These are phyloP conservation scores for Anguilla megastoma DNA, from an alignment of 2,797 vertebrate species.

Conservation along the genomic window DNA sequence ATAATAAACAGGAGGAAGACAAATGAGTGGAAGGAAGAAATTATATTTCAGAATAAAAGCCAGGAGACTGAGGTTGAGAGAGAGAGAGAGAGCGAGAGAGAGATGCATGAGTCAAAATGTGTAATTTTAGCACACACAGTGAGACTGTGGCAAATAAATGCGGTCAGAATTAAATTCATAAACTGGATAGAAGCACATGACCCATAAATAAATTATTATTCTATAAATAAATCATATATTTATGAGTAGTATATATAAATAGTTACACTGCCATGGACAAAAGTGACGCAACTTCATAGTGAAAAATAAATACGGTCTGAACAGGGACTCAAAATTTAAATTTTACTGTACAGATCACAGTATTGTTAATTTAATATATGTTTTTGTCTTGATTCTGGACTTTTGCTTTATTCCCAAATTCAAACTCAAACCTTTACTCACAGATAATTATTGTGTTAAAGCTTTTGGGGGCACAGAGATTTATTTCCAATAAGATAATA, in stretches of 20 bases:
- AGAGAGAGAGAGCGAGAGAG: not conserved
- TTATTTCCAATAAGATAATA: not conserved
- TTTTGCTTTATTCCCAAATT: not conserved
- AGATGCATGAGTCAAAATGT: too few species aligned
- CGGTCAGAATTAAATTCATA: conserved; percentile 5
- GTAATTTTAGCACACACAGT: not conserved
- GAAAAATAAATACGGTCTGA: conserved; percentile 11
- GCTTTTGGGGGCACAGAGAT: not conserved
- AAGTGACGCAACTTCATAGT: not conserved
- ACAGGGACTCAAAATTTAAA: not conserved
- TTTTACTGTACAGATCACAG: not conserved
- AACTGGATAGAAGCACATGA: conserved; percentile 13
- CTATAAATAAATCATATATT: conserved; percentile 1
- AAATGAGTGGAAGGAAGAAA: not conserved
- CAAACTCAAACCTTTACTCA: not conserved
- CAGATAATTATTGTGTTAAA: not conserved
- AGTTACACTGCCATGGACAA: conserved; percentile 1
- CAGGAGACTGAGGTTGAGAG: not conserved
- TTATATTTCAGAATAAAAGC: not conserved
- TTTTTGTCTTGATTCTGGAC: not conserved
- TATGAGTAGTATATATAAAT: conserved; percentile 16
- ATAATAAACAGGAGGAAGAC: not conserved
- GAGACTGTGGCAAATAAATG: not conserved
- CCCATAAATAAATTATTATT: conserved; percentile 15
- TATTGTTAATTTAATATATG: not conserved